These are phyloP conservation scores for Wiebesia pumilae DNA, from an alignment of 1,140 invertebrate genomes.

Conservation along the genomic window DNA sequence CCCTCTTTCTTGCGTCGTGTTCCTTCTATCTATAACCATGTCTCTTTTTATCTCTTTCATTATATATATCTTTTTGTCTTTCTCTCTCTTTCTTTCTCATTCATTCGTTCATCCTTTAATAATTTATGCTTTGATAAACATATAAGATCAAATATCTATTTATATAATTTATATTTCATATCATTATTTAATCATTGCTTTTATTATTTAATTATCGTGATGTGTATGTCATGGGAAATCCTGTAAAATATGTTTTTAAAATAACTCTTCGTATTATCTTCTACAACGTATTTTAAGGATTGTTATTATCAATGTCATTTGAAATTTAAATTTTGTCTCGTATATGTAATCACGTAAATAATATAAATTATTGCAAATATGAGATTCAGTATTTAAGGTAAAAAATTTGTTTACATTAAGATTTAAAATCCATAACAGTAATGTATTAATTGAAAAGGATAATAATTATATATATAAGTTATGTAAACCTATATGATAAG, in stretches of 20 bases:
- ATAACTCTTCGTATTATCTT: background rate
- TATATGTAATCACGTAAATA: slow-evolving; percentile 19
- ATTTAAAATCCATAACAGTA: background rate
- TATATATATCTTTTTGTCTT: background rate
- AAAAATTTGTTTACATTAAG: background rate
- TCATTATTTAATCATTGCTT: background rate
- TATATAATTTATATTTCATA: slow-evolving; percentile 3
- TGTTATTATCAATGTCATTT: background rate
- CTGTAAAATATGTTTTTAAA: background rate
- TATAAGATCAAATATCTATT: slow-evolving; percentile 22
- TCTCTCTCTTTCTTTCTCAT: background rate
- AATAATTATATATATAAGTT: no score
- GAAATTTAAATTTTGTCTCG: slow-evolving; percentile 10
- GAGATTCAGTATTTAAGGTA: background rate
- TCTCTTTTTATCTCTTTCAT: background rate
- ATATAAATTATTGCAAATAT: background rate
- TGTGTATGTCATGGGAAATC: background rate
- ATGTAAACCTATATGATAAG: background rate
- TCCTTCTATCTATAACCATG: background rate
- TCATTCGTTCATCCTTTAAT: background rate
- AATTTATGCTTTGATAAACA: background rate
- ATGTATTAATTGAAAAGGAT: background rate
- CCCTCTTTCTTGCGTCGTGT: background rate
- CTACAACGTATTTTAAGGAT: background rate
- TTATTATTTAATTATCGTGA: background rate